These are phyloP conservation scores for Lithophane socia DNA, from an alignment of 2,888 invertebrate genomes.

Conservation along the genomic window DNA sequence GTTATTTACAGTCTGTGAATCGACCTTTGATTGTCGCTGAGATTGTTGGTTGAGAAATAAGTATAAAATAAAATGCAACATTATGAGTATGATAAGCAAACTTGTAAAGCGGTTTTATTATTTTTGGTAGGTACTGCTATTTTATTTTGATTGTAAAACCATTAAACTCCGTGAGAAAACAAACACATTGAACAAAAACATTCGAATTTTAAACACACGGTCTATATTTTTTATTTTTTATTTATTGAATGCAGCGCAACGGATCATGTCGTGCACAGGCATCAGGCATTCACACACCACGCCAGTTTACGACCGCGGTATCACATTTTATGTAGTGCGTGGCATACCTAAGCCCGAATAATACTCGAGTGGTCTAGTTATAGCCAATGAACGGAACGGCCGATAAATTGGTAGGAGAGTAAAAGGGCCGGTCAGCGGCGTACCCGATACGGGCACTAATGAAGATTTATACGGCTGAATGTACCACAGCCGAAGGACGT, in stretches of 20 bases:
- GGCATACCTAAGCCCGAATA: conserved; percentile 64
- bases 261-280: conserved; percentile 11
- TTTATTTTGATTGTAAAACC: conserved; percentile 4
- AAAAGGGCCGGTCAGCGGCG: conserved; percentile 72
- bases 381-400: conserved; percentile 70
- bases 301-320: conserved; percentile 52
- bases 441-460: conserved; percentile 75
- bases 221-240: not conserved
- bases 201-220: conserved; percentile 29
- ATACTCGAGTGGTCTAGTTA: conserved; percentile 68
- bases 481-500: conserved; percentile 55
- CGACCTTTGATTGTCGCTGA: conserved; percentile 41
- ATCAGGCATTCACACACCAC: conserved; percentile 32
- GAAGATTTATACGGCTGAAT: conserved; percentile 79
- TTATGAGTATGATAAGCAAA: conserved; percentile 3
- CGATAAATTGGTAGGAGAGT: conserved; percentile 71
- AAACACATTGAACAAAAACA: not conserved
- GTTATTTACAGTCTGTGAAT: conserved; percentile 33
- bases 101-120: conserved; percentile 31
- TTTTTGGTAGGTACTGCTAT: not conserved
- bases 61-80: conserved; percentile 18
- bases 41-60: conserved; percentile 39
- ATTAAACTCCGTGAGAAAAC: conserved; percentile 15
- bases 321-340: conserved; percentile 61
- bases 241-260: conserved; percentile 1